Evolutionary conservation across 2,888 invertebrate genomes (phyloP).

Genomic region (Cryptophagus acutangulus): DNA sequence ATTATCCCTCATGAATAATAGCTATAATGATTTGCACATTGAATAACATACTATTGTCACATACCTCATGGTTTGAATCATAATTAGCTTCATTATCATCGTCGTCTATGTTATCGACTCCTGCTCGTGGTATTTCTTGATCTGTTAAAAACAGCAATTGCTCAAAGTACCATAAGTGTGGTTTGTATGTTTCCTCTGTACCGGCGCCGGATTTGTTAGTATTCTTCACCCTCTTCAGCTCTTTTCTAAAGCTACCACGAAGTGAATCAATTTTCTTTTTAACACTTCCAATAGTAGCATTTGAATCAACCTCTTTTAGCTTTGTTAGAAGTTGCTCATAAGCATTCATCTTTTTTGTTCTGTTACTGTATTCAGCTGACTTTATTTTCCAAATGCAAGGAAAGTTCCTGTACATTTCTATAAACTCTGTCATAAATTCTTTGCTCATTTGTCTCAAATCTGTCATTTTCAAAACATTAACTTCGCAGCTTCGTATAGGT

Average conservation of each 20-base stretch:
- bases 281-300: constrained; percentile 19
- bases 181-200: constrained; percentile 14
- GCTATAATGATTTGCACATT: too few relatives aligned
- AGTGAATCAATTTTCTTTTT: constrained; percentile 26
- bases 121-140: constrained; percentile 16
- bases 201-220: constrained; percentile 12
- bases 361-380: constrained; percentile 26
- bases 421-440: constrained; percentile 26
- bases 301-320: constrained; percentile 19
- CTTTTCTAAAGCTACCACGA: constrained; percentile 24
- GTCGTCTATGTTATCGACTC: constrained; percentile 1
- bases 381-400: constrained; percentile 28
- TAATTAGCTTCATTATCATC: background rate
- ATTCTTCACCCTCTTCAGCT: constrained; percentile 20
- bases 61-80: too few relatives aligned
- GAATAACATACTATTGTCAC: too few relatives aligned
- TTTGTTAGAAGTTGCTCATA: constrained; percentile 20
- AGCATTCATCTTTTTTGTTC: constrained; percentile 21
- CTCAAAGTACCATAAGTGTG: constrained; percentile 20
- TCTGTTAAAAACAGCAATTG: constrained; percentile 17
- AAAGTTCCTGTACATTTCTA: constrained; percentile 22
- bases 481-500: too few relatives aligned
- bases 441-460: too few relatives aligned
- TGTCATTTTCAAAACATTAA: too few relatives aligned
- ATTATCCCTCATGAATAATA: too few relatives aligned